phyloP scores from a whole-genome alignment of 1,140 invertebrate species.

The Liolophura sinensis region DNA sequence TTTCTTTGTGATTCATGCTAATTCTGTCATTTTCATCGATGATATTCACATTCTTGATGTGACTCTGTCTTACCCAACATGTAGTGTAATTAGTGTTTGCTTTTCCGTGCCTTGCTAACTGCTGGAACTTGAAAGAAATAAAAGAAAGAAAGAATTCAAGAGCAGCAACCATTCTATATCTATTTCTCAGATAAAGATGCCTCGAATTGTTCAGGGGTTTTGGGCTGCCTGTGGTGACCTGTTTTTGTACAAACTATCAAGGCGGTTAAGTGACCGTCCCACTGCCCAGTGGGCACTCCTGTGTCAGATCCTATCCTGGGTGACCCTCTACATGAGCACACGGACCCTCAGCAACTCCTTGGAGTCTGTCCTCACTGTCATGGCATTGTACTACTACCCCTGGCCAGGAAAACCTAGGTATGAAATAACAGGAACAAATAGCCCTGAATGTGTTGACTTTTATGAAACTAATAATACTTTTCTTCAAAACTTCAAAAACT shows the following conservation, averaged over 20 bases:
- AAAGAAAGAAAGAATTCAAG: not conserved
- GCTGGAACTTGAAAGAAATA: too few species aligned
- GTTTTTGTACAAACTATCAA: conserved; percentile 56
- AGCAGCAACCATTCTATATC: too few species aligned
- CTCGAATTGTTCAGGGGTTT: conserved; percentile 77
- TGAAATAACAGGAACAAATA: too few species aligned
- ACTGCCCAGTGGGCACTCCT: conserved; percentile 56
- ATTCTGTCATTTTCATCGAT: too few species aligned
- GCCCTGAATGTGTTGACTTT: too few species aligned
- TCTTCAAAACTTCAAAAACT: too few species aligned
- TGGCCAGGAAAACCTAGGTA: conserved; percentile 62
- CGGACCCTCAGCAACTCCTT: conserved; percentile 83
- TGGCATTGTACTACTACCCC: conserved; percentile 81
- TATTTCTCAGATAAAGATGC: conserved; percentile 66
- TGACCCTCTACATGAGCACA: conserved; percentile 84
- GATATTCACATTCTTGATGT: not conserved
- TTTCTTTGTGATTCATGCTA: too few species aligned
- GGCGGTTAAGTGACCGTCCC: conserved; percentile 41
- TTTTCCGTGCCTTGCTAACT: too few species aligned
- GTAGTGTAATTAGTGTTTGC: not conserved
- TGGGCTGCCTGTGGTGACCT: conserved; percentile 76
- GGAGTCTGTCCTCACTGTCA: conserved; percentile 77
- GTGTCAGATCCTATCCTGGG: conserved; percentile 72
- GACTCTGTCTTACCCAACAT: too few species aligned
- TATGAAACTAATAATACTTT: too few species aligned